These are phyloP conservation scores for Argentina silus DNA, from an alignment of 2,797 vertebrate species.

Conservation along the genomic window DNA sequence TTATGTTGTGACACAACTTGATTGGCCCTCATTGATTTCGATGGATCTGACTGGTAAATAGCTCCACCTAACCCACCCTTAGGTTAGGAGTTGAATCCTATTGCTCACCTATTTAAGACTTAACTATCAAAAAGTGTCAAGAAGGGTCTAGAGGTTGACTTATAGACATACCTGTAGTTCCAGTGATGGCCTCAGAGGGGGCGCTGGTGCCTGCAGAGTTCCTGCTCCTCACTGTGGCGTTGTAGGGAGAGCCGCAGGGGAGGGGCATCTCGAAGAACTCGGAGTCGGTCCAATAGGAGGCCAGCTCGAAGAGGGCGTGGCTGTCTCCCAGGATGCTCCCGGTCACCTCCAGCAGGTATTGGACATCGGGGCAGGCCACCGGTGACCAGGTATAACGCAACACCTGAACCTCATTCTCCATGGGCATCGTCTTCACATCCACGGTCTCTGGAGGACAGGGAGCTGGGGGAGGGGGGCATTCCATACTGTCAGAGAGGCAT, in stretches of 20 bases:
- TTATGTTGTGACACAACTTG: too few species aligned
- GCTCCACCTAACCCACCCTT: too few species aligned
- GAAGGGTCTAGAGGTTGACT: neutral
- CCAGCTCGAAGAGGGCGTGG: constrained; percentile 60
- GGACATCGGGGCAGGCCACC: constrained; percentile 55
- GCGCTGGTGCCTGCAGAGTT: constrained; percentile 64
- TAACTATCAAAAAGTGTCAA: neutral
- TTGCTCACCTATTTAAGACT: neutral
- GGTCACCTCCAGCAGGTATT: constrained; percentile 67
- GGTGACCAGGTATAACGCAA: constrained; percentile 69
- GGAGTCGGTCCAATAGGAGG: constrained; percentile 76
- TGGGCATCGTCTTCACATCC: constrained; percentile 52
- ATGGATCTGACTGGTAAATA: too few species aligned
- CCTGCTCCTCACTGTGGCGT: constrained; percentile 69
- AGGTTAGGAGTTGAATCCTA: too few species aligned
- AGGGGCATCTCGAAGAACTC: constrained; percentile 77
- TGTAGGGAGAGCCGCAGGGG: constrained; percentile 75
- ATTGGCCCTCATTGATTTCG: too few species aligned
- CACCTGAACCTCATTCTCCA: constrained; percentile 57
- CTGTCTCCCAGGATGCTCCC: constrained; percentile 69
- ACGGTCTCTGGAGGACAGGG: constrained; percentile 75
- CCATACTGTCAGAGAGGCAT: too few species aligned
- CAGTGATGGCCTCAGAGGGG: constrained; percentile 56
- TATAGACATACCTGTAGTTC: constrained; percentile 71
- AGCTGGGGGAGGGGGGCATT: constrained; percentile 50